Base-by-base conservation (phyloP, 2,888 invertebrate genomes). In the Nephrotoma appendiculata region DNA sequence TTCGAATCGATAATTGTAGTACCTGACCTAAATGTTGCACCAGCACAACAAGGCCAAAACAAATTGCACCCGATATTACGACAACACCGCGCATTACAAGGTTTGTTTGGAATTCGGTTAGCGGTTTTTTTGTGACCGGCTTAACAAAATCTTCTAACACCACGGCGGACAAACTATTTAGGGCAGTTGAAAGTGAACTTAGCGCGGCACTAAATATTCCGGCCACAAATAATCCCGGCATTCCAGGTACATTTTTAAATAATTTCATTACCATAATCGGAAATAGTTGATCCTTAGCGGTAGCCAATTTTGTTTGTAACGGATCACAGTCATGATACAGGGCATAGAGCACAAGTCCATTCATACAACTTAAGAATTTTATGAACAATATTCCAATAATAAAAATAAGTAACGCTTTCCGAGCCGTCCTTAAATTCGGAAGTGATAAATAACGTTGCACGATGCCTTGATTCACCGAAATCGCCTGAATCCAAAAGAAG, bases 211-310 rank as follows among this genome's bases (percentile, higher is more conserved):
- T 84, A 84, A 84, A 84, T 84, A 84, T 84, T 2, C 84, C 97
- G 83, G 98, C 96, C 0, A 98, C 95, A 90, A 98, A 98, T 0
- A 98, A 92, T 48, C 98, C 98, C 0, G 97, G 95, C 83, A 98
- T 90, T 0, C 98, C 98, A 0, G 96, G 96, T 87, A 95, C 93
- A 85, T 94, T 92, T 0, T 96, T 95, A 45, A 97, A 91, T 41
- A 95, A 94, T 88, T 97, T 96, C 96, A 98, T 97, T 48, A 98
- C 96, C 52, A 97, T 93, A 15, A 97, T 91, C 0, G 97, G 96
- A 2, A 98, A 92, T 12, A 98, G 91, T 91, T 98, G 96, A 90
- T 96, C 96, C 89, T 95, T 95, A 84, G 95, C 95, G 89, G 93
- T 93, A 0, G 95, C 96, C 88, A 96, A 15, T 93, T 95, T 95